phyloP scores from a whole-genome alignment of 2,797 vertebrate species.

The Sebastes cheni region DNA sequence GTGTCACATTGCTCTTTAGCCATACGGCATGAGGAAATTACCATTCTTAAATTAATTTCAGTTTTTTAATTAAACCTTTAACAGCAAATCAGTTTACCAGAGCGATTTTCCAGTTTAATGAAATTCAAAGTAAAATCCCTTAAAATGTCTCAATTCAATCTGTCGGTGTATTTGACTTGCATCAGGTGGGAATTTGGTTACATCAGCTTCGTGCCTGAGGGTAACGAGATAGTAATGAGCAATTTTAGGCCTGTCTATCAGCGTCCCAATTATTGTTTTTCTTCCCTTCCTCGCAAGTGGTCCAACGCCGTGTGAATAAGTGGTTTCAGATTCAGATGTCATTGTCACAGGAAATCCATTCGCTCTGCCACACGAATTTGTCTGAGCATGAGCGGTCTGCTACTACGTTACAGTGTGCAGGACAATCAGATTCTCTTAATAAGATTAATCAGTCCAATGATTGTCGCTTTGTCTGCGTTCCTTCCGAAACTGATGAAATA shows the following conservation, averaged over 20 bases:
- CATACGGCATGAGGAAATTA: background rate
- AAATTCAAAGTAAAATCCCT: background rate
- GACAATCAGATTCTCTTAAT: constrained; percentile 50
- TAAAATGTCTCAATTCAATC: background rate
- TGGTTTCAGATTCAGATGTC: constrained; percentile 29
- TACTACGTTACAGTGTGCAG: constrained; percentile 2
- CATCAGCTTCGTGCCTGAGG: constrained; percentile 36
- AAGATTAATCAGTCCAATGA: constrained; percentile 49
- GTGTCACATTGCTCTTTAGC: background rate
- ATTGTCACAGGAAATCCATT: constrained; percentile 52
- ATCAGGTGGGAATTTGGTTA: constrained; percentile 30
- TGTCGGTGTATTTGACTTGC: constrained; percentile 1
- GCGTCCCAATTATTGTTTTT: constrained; percentile 49
- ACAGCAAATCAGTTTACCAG: background rate
- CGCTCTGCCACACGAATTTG: constrained; percentile 19
- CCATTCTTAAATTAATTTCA: background rate
- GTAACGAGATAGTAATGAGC: constrained; percentile 50
- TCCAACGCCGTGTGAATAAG: constrained; percentile 29
- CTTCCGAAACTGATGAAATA: constrained; percentile 48
- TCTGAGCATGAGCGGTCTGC: constrained; percentile 25
- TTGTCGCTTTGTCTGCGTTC: constrained; percentile 27
- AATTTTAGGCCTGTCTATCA: constrained; percentile 38
- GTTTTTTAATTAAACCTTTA: background rate
- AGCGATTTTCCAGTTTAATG: background rate
- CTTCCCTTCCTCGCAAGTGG: constrained; percentile 31